Conservation (phyloP, 1,140 invertebrate genomes). For the Bombus terrestris region DNA sequence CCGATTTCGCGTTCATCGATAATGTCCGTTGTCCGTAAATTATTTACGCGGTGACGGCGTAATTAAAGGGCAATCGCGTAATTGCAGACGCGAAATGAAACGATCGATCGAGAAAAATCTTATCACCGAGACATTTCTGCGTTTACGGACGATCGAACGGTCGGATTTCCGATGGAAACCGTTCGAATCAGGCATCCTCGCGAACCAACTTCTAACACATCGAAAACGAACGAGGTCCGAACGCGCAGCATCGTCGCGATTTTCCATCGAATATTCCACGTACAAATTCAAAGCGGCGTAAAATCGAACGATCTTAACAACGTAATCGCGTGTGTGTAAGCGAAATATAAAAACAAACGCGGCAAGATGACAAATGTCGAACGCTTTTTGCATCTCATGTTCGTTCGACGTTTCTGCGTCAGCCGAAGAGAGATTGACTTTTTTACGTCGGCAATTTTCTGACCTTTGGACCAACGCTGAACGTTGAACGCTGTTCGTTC, state of each 20-base stretch:
- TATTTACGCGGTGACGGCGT: not conserved
- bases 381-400: not conserved
- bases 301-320: slow-evolving; percentile 29
- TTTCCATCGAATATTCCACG: slow-evolving; percentile 60
- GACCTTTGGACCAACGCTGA: slow-evolving; percentile 1
- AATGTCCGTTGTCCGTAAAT: slow-evolving; percentile 22
- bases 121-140: not conserved
- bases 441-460: not conserved
- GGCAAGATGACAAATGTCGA: not conserved
- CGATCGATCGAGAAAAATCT: not conserved
- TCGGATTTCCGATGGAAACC: slow-evolving; percentile 40
- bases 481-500: not conserved
- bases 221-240: slow-evolving; percentile 53
- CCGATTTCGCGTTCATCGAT: slow-evolving; percentile 32
- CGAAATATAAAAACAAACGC: slow-evolving; percentile 2
- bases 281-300: slow-evolving; percentile 50
- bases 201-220: slow-evolving; percentile 56
- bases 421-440: too few relatives aligned
- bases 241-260: slow-evolving; percentile 38
- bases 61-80: slow-evolving; percentile 30
- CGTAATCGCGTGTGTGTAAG: not conserved
- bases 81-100: not conserved
- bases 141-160: not conserved
- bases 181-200: slow-evolving; percentile 36
- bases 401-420: not conserved